Evolutionary conservation across 2,888 invertebrate genomes (phyloP), one percentile per base, ranked within the genome.

Genomic region (Caenorhabditis parvicauda): DNA sequence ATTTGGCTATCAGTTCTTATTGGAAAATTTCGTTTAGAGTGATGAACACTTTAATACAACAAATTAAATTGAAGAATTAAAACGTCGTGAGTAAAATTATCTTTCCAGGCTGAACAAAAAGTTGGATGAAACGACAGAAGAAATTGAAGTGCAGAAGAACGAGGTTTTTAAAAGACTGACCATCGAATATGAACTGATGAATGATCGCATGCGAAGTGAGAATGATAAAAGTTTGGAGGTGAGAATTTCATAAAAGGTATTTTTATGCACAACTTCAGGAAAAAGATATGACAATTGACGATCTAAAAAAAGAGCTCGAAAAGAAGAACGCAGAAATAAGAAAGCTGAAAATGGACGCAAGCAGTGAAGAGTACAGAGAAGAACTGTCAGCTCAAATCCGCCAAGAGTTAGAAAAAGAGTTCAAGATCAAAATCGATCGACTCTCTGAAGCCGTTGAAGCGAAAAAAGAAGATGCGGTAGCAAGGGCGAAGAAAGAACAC

Each of bases 401-500:
- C 21, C 27, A 45, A 0, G 64, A 64, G 17, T 54, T 72, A 2
- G 72, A 72, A 38, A 72, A 66, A 37, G 72, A 72, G 47, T 72
- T 63, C 57, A 72, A 72, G 53, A 56, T 61, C 5, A 64, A 72
- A 19, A 74, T 64, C 46, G 71, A 71, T 25, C 52, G 74, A 22
- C 62, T 77, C 12, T 54, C 76, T 1, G 69, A 74, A 29, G 75
- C 75, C 3, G 53, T 77, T 3, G 75, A 75, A 45, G 65, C 70
- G 48, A 73, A 74, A 51, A 72, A 72, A 35, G 70, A 72, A 22
- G 72, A 72, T 14, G 66, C 68, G 7, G 54, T 77, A 19, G 61
- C 63, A 21, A 54, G 70, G 24, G 51, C 67, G 17, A 60, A 68
- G 28, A 75, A 74, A 29, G 74, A 76, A 6, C 51, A 71, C 3